Conservation (phyloP, 2,797 vertebrate genomes). For the Phataginus tetradactyla region DNA sequence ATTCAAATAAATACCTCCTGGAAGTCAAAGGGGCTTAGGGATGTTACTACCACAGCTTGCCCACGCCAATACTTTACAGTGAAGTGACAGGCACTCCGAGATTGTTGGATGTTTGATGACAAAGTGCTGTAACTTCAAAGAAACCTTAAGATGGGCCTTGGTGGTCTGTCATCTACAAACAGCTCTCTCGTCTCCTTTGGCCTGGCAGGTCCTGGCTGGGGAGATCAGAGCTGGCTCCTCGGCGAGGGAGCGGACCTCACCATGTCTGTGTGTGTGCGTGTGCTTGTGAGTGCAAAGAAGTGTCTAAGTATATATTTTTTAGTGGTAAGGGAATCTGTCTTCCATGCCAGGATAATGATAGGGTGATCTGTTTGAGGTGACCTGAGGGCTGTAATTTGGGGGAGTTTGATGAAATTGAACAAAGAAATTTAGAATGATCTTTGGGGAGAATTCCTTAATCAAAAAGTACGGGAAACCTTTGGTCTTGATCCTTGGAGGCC, state of each 20-base stretch:
- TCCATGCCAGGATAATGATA: not conserved
- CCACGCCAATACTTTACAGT: not conserved
- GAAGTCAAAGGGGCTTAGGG: not conserved
- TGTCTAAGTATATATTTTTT: not conserved
- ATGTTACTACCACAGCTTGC: not conserved
- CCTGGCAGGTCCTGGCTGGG: not conserved
- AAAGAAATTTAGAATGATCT: not conserved
- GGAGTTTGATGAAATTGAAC: not conserved
- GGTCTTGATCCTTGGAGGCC: not conserved
- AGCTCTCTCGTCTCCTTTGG: not conserved
- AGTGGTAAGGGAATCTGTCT: not conserved
- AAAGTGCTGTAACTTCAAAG: conserved; percentile 43
- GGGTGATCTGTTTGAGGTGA: not conserved
- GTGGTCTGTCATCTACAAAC: not conserved
- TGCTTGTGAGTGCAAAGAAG: not conserved
- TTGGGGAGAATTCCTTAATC: not conserved
- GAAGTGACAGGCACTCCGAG: not conserved
- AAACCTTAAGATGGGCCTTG: not conserved
- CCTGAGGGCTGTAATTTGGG: not conserved
- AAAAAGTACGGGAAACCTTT: not conserved
- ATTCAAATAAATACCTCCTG: not conserved
- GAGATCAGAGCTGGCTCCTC: not conserved
- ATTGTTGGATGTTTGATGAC: not conserved
- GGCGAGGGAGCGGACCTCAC: not conserved
- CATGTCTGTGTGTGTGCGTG: not conserved